phyloP scores from a whole-genome alignment of 2,888 invertebrate species.

The Tyria jacobaeae region DNA sequence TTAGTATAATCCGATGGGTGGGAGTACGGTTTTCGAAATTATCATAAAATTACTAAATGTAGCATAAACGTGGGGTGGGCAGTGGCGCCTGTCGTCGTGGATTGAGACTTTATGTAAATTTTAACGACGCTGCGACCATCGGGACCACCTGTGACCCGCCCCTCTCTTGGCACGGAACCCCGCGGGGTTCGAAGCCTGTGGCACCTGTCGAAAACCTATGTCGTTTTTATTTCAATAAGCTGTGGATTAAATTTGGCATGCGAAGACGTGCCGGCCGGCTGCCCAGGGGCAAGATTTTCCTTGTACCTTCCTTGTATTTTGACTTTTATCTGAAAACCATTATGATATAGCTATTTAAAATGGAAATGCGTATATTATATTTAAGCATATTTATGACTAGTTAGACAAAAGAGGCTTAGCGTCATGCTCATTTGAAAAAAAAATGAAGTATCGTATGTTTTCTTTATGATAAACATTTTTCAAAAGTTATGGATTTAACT shows the following conservation, averaged over 20 bases:
- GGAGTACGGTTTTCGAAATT: conserved; percentile 85
- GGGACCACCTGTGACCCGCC: conserved; percentile 82
- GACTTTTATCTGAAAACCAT: conserved; percentile 53
- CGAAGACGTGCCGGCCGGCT: conserved; percentile 69
- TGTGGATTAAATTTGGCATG: conserved; percentile 85
- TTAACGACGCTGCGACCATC: conserved; percentile 87
- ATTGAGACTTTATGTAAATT: conserved; percentile 87
- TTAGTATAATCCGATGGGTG: conserved; percentile 87
- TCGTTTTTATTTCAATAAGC: conserved; percentile 87
- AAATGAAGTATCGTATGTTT: neutral
- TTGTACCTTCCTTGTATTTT: conserved; percentile 59
- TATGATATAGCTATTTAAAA: conserved; percentile 46
- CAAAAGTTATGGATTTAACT: neutral
- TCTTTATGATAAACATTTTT: neutral
- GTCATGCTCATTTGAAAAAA: neutral
- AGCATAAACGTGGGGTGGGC: conserved; percentile 86
- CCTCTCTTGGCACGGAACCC: conserved; percentile 47
- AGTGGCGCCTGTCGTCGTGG: conserved; percentile 80
- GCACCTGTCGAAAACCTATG: conserved; percentile 86
- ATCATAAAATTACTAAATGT: conserved; percentile 87
- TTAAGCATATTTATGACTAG: conserved; percentile 19
- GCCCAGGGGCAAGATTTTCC: conserved; percentile 59
- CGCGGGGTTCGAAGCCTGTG: conserved; percentile 60
- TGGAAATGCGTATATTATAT: conserved; percentile 46
- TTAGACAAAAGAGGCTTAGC: neutral